phyloP scores from a whole-genome alignment of 53 echinoderm and acorn worm species.

The Glandiceps talaboti region DNA sequence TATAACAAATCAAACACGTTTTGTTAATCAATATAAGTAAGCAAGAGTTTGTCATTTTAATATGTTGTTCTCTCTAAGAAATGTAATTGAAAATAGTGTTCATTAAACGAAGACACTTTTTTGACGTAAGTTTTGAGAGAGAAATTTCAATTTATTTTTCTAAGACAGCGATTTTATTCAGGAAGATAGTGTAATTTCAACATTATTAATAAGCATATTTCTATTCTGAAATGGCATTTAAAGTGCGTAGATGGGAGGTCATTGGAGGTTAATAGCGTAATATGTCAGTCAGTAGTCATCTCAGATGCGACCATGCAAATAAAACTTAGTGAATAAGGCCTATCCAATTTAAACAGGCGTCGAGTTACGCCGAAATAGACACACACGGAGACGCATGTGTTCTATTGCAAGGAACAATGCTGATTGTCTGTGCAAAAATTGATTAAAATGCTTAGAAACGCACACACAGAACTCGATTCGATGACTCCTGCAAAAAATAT shows the following conservation, averaged over 20 bases:
- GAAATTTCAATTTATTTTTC: background rate
- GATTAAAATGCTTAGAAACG: background rate
- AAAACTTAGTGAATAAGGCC: background rate
- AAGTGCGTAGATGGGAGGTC: background rate
- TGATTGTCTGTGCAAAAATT: background rate
- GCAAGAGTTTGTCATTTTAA: too few relatives aligned
- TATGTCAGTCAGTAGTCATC: background rate
- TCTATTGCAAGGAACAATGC: background rate
- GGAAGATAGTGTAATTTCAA: background rate
- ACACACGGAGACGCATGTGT: background rate
- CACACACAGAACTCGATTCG: background rate
- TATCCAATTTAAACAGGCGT: background rate
- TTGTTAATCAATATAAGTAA: too few relatives aligned
- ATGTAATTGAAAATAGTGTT: too few relatives aligned
- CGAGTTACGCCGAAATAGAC: background rate
- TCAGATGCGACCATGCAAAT: background rate
- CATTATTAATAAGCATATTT: background rate
- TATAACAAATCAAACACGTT: too few relatives aligned
- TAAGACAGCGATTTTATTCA: too few relatives aligned
- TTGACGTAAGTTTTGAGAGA: too few relatives aligned
- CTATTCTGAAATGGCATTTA: background rate
- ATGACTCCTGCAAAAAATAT: background rate
- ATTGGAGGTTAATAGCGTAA: background rate
- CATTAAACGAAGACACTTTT: too few relatives aligned
- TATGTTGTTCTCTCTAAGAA: too few relatives aligned